phyloP scores from a whole-genome alignment of 2,797 vertebrate genomes.

The Hipposideros larvatus region DNA sequence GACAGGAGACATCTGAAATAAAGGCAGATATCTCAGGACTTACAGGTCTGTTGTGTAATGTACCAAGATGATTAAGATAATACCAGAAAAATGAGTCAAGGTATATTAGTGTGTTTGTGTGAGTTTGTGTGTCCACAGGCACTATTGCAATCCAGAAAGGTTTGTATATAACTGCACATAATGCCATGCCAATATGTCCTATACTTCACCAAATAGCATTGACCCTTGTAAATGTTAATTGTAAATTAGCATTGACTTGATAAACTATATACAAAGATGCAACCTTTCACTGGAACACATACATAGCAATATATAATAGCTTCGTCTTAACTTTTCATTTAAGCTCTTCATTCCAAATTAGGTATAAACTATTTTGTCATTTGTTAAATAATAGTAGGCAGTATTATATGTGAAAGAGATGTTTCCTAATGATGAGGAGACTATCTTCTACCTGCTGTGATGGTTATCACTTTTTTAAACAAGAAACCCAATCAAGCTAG shows the following conservation, averaged over 20 bases:
- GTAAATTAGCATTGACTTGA: neutral
- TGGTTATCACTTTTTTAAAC: neutral
- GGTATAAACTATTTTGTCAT: neutral
- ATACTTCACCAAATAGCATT: too few relatives aligned
- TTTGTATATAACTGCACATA: neutral
- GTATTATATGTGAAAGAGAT: neutral
- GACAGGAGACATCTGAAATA: neutral
- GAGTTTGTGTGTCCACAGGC: neutral
- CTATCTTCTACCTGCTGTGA: neutral
- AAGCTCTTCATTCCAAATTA: neutral
- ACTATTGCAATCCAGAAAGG: neutral
- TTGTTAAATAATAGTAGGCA: neutral
- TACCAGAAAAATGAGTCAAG: neutral
- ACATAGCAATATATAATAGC: neutral
- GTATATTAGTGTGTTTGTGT: neutral
- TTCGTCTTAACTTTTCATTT: neutral
- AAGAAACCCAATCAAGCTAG: neutral
- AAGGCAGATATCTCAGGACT: neutral
- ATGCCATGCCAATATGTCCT: accelerated
- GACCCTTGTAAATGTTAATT: too few relatives aligned
- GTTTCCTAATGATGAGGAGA: neutral
- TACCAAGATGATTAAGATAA: neutral
- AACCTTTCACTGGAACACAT: neutral
- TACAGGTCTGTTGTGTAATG: neutral
- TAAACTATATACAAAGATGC: neutral